These are phyloP conservation scores for Onychomys leucogaster DNA, from an alignment of 2,797 vertebrate species.

Conservation along the genomic window DNA sequence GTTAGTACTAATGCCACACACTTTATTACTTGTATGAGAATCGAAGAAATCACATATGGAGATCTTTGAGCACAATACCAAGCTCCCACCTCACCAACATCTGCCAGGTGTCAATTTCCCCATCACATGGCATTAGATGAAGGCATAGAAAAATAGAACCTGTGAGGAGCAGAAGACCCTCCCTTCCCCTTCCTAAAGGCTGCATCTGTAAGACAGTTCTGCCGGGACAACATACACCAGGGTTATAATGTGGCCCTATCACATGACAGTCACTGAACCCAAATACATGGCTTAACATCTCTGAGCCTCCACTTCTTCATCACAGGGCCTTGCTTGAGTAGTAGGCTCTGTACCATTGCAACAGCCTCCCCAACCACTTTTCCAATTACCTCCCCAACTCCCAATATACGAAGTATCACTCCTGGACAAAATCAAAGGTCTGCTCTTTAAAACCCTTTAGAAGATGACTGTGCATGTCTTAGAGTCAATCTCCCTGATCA, in stretches of 20 bases:
- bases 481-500: not conserved
- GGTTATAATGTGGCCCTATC: not conserved
- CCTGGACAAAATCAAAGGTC: not conserved
- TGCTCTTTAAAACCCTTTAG: not conserved
- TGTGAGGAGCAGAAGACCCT: not conserved
- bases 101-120: not conserved
- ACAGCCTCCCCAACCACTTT: not conserved
- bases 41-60: not conserved
- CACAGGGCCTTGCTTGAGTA: not conserved
- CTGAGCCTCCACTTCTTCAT: not conserved
- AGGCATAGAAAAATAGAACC: not conserved
- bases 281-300: not conserved
- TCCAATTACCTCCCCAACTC: not conserved
- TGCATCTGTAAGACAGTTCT: not conserved
- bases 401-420: not conserved
- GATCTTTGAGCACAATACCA: not conserved
- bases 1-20: not conserved
- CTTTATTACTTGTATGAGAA: not conserved
- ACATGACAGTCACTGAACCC: not conserved
- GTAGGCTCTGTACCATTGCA: not conserved
- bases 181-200: not conserved
- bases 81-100: not conserved
- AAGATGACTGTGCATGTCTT: not conserved
- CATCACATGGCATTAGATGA: rapidly evolving
- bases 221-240: rapidly evolving